Conservation (phyloP, 2,888 invertebrate genomes). For the Sicus ferrugineus region DNA sequence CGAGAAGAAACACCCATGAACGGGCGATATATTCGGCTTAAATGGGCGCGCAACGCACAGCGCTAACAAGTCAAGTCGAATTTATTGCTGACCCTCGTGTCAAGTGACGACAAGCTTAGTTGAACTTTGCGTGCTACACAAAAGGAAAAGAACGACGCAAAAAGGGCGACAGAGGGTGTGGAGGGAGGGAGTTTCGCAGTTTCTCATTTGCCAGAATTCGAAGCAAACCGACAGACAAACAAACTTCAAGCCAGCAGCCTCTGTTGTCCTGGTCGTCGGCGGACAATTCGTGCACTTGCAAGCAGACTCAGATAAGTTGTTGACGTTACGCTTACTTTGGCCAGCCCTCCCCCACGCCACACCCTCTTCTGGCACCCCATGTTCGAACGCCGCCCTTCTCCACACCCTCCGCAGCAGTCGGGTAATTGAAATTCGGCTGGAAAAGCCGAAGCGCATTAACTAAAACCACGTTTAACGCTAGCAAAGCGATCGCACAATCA, state of each 20-base stretch:
- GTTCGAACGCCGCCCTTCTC: neutral
- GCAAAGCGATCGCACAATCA: constrained; percentile 30
- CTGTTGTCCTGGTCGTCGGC: neutral
- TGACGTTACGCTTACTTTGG: constrained; percentile 4
- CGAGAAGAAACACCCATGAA: neutral
- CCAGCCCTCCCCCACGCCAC: neutral
- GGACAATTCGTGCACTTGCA: constrained; percentile 17
- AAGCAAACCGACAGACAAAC: neutral
- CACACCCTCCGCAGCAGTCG: neutral
- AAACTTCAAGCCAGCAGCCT: neutral
- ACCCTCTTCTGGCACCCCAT: neutral
- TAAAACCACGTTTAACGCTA: constrained; percentile 19
- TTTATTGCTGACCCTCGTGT: neutral
- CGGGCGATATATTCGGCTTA: neutral
- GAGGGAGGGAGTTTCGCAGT: neutral
- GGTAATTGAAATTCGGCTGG: constrained; percentile 17
- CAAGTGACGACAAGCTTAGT: constrained; percentile 4
- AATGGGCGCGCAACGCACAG: neutral
- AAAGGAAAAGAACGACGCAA: neutral
- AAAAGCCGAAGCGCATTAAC: constrained; percentile 26
- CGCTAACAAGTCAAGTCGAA: neutral
- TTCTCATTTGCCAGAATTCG: neutral
- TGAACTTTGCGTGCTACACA: neutral
- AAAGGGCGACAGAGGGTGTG: neutral
- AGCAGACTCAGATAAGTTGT: constrained; percentile 9